phyloP scores from a whole-genome alignment of 2,797 vertebrate genomes.

The Mycteria americana region DNA sequence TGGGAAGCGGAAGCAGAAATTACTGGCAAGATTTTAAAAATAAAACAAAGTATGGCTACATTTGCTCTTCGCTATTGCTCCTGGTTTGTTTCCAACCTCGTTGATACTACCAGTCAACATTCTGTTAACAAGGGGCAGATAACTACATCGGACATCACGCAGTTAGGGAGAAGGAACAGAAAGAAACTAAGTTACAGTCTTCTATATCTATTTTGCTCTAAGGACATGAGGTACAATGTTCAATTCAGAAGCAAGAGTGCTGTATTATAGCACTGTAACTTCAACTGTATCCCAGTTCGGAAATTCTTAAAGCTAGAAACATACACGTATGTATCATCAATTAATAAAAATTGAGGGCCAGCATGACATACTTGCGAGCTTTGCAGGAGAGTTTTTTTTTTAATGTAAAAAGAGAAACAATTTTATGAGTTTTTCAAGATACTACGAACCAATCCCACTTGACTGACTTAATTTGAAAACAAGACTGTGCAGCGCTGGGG shows the following conservation, averaged over 20 bases:
- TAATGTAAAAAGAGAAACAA: neutral
- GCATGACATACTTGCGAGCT: neutral
- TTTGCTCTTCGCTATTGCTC: constrained; percentile 46
- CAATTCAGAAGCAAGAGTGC: constrained; percentile 32
- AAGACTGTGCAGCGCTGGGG: constrained; percentile 52
- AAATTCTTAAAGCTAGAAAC: constrained; percentile 36
- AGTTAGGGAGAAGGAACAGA: constrained; percentile 27
- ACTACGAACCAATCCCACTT: constrained; percentile 50
- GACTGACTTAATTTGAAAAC: constrained; percentile 42
- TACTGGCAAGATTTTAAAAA: constrained; percentile 30
- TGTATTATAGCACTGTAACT: neutral
- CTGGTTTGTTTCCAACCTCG: constrained; percentile 40
- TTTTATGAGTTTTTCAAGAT: constrained; percentile 7
- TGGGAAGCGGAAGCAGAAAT: constrained; percentile 70
- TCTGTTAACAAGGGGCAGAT: neutral
- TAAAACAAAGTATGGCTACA: constrained; percentile 35
- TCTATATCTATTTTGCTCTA: constrained; percentile 35
- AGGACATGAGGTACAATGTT: constrained; percentile 37
- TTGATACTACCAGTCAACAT: neutral
- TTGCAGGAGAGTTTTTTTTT: constrained; percentile 9
- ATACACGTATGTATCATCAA: neutral
- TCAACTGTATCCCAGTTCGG: constrained; percentile 9
- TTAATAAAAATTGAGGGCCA: constrained; percentile 6
- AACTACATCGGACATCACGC: neutral
- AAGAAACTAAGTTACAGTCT: constrained; percentile 40